Evolutionary conservation across 2,888 invertebrate genomes (phyloP), one percentile per base, ranked within the genome.

Genomic region (Drosophila siamana): DNA sequence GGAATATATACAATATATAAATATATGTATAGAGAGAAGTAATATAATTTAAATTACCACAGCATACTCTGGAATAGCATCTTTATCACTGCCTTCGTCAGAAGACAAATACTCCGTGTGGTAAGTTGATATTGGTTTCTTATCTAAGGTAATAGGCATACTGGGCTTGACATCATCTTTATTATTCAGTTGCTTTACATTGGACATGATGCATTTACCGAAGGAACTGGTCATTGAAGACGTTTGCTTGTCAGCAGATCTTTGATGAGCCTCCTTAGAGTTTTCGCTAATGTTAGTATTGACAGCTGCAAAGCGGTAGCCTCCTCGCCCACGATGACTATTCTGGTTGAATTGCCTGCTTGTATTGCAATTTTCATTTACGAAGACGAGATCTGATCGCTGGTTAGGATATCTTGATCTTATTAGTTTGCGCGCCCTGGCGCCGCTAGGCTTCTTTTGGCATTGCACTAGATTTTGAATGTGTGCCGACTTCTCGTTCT

Each of bases 401-500:
- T 75, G 30, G 0, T 68, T 30, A 38, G 47, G n/a, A 61, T 51
- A 44, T 26, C 8, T 22, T 8, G 72, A 13, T 13, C 64, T 4
- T 22, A 0, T 40, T 9, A 26, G 44, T 7, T 1, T 40, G 19
- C 9, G 50, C 2, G 28, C 0, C 19, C 61, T 4, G 1, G 6
- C 28, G n/a, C 13, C 30, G 11, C n/a, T 46, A 2, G 80, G 60
- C 30, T 89, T 91, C 47, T 79, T 91, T 44, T 91, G 91, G 4
- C 28, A 9, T 22, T 73, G 68, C 4, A 91, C 87, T 63, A 91
- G 65, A 2, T 69, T 52, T 22, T 89, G 85, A 11, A 91, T 91
- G 41, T 91, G 91, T 0, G 77, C 80, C 2, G 88, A 65, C 3
- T 88, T 89, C 4, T 64, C 67, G 13, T 76, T 82, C 2, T 60